phyloP scores from a whole-genome alignment of 2,888 invertebrate genomes.

The Copidosoma aretas region DNA sequence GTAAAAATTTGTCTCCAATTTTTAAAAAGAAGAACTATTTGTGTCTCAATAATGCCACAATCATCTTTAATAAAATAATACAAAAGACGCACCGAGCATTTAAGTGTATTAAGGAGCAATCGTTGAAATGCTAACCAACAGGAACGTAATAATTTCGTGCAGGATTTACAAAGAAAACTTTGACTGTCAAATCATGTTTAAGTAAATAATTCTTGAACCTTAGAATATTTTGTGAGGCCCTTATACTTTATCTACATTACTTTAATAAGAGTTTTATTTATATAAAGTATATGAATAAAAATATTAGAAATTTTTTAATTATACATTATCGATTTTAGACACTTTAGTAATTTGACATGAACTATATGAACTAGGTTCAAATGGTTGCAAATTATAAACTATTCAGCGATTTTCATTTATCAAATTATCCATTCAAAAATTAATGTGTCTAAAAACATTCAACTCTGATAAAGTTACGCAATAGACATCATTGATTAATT shows the following conservation, averaged over 20 bases:
- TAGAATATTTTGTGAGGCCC: conserved; percentile 29
- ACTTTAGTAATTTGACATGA: conserved; percentile 31
- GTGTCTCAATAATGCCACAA: conserved; percentile 29
- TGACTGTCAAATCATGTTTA: conserved; percentile 28
- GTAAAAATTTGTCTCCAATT: conserved; percentile 21
- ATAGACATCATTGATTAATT: conserved; percentile 18
- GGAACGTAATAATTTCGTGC: conserved; percentile 31
- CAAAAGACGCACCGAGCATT: conserved; percentile 27
- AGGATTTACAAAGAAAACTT: conserved; percentile 29
- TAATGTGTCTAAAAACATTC: too few relatives aligned
- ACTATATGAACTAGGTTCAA: conserved; percentile 25
- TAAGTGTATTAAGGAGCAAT: conserved; percentile 34
- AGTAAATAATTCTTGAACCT: conserved; percentile 20
- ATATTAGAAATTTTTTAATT: conserved; percentile 39
- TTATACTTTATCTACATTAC: conserved; percentile 31
- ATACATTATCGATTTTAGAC: conserved; percentile 33
- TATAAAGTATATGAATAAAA: conserved; percentile 18
- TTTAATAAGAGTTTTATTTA: conserved; percentile 22
- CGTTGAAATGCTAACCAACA: conserved; percentile 33
- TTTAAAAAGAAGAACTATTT: conserved; percentile 19
- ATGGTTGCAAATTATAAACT: conserved; percentile 31
- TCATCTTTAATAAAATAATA: conserved; percentile 16
- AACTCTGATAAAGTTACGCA: not conserved
- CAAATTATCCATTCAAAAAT: too few relatives aligned
- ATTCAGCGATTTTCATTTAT: not conserved